Base-by-base conservation (phyloP, 2,113 vertebrate genomes). In the Candoia aspera region DNA sequence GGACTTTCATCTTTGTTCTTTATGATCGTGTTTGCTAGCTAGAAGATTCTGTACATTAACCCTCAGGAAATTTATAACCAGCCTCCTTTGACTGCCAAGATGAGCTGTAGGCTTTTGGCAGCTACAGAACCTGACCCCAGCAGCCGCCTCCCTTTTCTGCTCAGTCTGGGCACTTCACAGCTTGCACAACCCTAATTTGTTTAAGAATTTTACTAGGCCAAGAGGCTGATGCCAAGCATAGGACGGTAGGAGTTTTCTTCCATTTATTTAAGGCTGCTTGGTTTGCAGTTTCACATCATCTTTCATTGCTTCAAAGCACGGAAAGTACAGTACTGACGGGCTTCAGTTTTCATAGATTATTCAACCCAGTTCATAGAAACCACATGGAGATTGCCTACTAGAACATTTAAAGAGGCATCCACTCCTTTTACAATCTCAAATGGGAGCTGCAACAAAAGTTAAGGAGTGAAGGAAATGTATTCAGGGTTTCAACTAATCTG, bases 331-430 rank as follows among this genome's bases (percentile, higher is more conserved):
- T 95, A 93, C 96, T 53, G 91, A 21, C 55, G 96, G 49, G 23
- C 84, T 95, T 95, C 94, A 83, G 84, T 94, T 96, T 97, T 93
- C 93, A 94, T 93, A 94, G 94, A 93, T 96, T 97, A 94, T 85
- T 92, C 90, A 90, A 55, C 57, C 62, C 83, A 62, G 92, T 94
- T 96, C 88, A 88, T 49, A 60, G 55, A 85, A 93, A 90, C 90
- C 91, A 64, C 89, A 94, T 89, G 86, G 54, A 94, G 92, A 88
- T 87, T 89, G 93, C 93, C 89, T 94, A 46, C 54, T 90, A 91
- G 2, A 24, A 33, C 0, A 0, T 0, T 0, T 91, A 93, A 96
- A 90, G 90, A 91, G 57, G 91, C 37, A 49, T 54, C 88, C 68
- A 87, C 92, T 23, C 12, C n/a, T 84, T 84, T 93, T 1, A 0